These are phyloP conservation scores for Macrobrachium nipponense DNA, from an alignment of 1,140 invertebrate species.

Conservation along the genomic window DNA sequence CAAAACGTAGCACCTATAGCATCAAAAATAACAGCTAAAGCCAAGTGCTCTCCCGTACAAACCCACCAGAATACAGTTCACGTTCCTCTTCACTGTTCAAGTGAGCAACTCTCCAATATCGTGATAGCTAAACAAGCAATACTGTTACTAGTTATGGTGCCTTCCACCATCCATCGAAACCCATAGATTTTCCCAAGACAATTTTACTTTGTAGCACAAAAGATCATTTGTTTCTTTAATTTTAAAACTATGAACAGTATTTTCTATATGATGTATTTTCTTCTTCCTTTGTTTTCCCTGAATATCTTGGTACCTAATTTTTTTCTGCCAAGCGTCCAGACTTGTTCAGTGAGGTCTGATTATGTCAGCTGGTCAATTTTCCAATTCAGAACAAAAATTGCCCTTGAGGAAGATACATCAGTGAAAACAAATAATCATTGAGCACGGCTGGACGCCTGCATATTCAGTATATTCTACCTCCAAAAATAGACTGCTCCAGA, in stretches of 20 bases:
- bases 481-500: constrained; percentile 57
- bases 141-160: constrained; percentile 62
- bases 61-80: constrained; percentile 61
- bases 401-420: constrained; percentile 30
- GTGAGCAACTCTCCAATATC: constrained; percentile 61
- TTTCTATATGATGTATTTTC: constrained; percentile 36
- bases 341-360: constrained; percentile 41
- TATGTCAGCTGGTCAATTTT: constrained; percentile 16
- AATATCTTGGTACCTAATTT: constrained; percentile 34
- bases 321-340: constrained; percentile 52
- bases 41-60: constrained; percentile 58
- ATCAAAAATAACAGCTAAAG: constrained; percentile 47
- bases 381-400: background rate
- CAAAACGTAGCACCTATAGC: constrained; percentile 36
- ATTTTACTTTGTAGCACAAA: constrained; percentile 59
- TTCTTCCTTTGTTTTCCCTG: constrained; percentile 36
- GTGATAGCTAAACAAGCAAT: constrained; percentile 62
- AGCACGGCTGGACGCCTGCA: constrained; percentile 52
- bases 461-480: constrained; percentile 52
- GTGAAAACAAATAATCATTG: constrained; percentile 24
- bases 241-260: constrained; percentile 50
- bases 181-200: constrained; percentile 47
- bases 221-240: constrained; percentile 25
- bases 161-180: constrained; percentile 63
- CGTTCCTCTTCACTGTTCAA: constrained; percentile 61